Base-by-base conservation (phyloP, 2,113 vertebrate species). In the Fukomys damarensis region DNA sequence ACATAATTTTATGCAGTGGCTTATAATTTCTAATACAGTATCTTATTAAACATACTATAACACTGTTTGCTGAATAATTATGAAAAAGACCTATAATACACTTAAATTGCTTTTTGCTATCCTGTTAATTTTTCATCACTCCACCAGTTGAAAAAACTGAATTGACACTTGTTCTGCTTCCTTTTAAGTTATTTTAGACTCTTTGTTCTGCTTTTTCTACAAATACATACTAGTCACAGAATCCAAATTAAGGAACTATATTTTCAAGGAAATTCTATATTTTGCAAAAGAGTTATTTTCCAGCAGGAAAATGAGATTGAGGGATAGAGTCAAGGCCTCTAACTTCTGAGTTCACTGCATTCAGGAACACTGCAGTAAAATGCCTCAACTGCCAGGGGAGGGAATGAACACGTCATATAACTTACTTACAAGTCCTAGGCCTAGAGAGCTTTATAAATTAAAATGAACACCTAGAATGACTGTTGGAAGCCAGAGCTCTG, bases 391-490 rank as follows among this genome's bases (percentile, higher is more conserved):
- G 89, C 95, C 59, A 83, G 65, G 72, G 70, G 22, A 88, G 82
- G 65, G 72, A 68, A 94, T 35, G 35, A 83, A 38, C 58, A 7
- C 0, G 9, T 86, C 32, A 1, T 41, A 88, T 86, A 96, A 93
- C 89, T 89, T 92, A 94, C 93, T 97, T 92, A 72, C 26, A 88
- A 70, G 72, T 86, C 82, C 54, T 86, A 59, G 81, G 93, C 82
- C 46, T 14, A 20, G 79, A 68, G 77, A 92, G 87, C 61, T 82
- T 96, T 97, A 88, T 74, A 95, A 97, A 97, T 96, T 58, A 95
- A 96, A 96, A 94, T 70, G 85, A 98, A 95, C 58, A 96, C 61
- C 70, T 86, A 85, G 77, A 94, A 93, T 93, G 92, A 89, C 30
- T 86, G 72, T 96, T 76, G 94, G 95, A 95, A 98, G 94, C 20